Conservation (phyloP, 2,113 vertebrate genomes). For the Ascaphus truei region DNA sequence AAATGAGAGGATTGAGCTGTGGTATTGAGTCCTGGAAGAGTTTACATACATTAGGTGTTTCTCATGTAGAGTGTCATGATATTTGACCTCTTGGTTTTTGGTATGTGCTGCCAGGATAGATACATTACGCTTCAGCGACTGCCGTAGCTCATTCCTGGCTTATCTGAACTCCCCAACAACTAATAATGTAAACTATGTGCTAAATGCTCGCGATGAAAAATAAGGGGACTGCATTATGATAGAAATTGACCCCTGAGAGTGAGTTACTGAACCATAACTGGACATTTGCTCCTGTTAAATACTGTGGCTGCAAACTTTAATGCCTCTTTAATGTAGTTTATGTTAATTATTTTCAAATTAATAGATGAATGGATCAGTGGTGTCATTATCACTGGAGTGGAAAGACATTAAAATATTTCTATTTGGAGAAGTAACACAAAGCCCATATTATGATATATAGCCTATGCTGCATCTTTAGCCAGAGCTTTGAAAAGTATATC, state of each 20-base stretch:
- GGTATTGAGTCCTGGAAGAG: too few relatives aligned
- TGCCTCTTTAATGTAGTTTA: background rate
- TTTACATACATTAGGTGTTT: too few relatives aligned
- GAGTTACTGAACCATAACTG: background rate
- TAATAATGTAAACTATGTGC: too few relatives aligned
- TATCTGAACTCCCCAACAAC: too few relatives aligned
- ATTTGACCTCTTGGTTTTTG: too few relatives aligned
- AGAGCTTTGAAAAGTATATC: background rate
- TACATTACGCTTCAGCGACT: too few relatives aligned
- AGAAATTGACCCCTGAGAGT: background rate
- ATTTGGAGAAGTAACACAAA: background rate
- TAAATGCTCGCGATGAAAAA: background rate
- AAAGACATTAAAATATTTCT: background rate
- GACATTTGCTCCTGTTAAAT: background rate
- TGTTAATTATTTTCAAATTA: conserved; percentile 2
- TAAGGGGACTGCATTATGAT: background rate
- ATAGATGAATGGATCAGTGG: conserved; percentile 4
- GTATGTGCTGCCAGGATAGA: too few relatives aligned
- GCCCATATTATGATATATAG: background rate
- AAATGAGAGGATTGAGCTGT: too few relatives aligned
- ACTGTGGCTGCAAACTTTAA: background rate
- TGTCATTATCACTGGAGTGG: background rate
- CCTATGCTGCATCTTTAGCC: background rate
- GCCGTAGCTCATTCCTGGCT: too few relatives aligned
- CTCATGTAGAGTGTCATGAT: too few relatives aligned